Base-by-base conservation (phyloP, 2,888 invertebrate species). In the Acheta domesticus region DNA sequence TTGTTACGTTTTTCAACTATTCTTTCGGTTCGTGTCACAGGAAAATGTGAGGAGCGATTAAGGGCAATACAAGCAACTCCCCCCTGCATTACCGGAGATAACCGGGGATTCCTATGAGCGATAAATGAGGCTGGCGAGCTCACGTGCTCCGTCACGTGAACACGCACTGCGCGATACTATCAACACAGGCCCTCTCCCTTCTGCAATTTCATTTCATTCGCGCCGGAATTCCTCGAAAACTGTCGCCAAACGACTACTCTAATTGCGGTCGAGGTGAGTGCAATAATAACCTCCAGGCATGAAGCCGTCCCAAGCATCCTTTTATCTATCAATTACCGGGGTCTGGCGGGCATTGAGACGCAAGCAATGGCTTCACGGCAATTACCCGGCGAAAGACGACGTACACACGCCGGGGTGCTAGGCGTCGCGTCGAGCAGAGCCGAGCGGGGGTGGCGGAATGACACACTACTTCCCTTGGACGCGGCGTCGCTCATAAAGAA, bases 301-400 rank as follows among this genome's bases (percentile, higher is more conserved):
- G 62, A 62, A 62, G 62, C n/a, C n/a, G 62, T 16, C n/a, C n/a
- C n/a, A 62, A 62, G 62, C 62, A 62, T 12, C n/a, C 62, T 62
- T 62, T 62, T 62, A 62, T 62, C 62, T 62, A 62, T 62, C 62
- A 19, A 62, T 62, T 62, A 62, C 62, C 14, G 62, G 62, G n/a
- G 8, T 19, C 16, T 36, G 16, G 16, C 62, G 8, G 62, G n/a
- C 62, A 62, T n/a, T 16, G 62, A 62, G n/a, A 62, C 14, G 1
- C 11, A 5, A n/a, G 62, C 62, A 62, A 62, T 62, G n/a, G 62
- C 62, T 14, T 62, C n/a, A 62, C 62, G 62, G 62, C n/a, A 62
- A 62, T 62, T 62, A 62, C 14, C 62, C n/a, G 11, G 14, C n/a
- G 62, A n/a, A n/a, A 62, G 14, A 62, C 16, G 62, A 12, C 62